A percentile compares a stretch with the other conserved stretches of the same genome.
Evolutionary conservation across 2,113 vertebrate species (phyloP).

Genomic region (Laterallus jamaicensis): DNA sequence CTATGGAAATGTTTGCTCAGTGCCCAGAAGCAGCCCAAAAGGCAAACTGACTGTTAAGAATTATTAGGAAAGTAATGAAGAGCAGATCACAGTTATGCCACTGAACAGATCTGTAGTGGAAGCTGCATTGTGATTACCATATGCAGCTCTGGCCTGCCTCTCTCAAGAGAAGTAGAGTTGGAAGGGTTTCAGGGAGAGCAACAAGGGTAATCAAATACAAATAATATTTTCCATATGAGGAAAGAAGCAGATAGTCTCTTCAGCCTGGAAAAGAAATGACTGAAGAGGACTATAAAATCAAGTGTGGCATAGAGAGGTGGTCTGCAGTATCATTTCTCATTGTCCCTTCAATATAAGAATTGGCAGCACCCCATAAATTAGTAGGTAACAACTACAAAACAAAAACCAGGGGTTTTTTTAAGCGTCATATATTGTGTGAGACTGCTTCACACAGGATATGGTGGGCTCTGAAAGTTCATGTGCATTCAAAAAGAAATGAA

Average conservation of each 20-base stretch:
- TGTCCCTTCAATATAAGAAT: neutral
- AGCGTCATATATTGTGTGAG: neutral
- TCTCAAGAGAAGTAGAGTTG: conserved; percentile 12
- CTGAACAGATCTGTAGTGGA: neutral
- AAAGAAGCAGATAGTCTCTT: conserved; percentile 12
- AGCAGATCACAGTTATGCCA: conserved; percentile 15
- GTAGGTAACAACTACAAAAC: neutral
- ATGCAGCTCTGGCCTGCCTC: neutral
- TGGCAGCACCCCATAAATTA: neutral
- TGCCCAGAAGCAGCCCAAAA: conserved; percentile 30
- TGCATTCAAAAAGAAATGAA: neutral
- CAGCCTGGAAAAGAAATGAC: conserved; percentile 4
- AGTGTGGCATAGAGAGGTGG: neutral
- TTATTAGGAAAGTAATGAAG: conserved; percentile 33
- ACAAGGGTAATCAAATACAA: conserved; percentile 28
- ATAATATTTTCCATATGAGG: conserved; percentile 36
- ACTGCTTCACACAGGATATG: neutral
- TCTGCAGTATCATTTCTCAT: neutral
- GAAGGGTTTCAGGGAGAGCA: conserved; percentile 39
- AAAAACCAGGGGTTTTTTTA: accelerated
- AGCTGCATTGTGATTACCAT: neutral
- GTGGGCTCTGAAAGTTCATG: neutral
- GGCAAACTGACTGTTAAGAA: conserved; percentile 22
- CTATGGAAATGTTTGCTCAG: neutral
- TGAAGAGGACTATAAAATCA: neutral